A percentile compares a stretch with the other conserved stretches of the same genome.
phyloP scores from a whole-genome alignment of 2,113 vertebrate genomes.

The Megaceryle torquata region DNA sequence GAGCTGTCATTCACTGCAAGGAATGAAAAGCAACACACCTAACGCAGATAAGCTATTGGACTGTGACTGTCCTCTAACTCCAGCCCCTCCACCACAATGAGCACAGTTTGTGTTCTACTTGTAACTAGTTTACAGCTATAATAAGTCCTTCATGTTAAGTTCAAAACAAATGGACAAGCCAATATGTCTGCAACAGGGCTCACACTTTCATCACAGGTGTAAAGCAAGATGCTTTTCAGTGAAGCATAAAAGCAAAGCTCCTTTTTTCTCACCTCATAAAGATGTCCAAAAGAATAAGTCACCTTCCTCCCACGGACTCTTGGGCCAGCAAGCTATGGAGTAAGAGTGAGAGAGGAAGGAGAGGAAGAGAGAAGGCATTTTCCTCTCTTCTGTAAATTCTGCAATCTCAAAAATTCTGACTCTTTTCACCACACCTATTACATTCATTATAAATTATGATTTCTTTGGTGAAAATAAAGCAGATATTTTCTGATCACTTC shows the following conservation, averaged over 20 bases:
- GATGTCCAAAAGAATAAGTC: not conserved
- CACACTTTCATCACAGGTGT: not conserved
- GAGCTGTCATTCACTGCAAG: not conserved
- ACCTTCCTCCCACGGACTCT: not conserved
- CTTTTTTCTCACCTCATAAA: not conserved
- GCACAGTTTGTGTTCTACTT: not conserved
- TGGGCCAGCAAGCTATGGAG: not conserved
- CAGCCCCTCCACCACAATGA: not conserved
- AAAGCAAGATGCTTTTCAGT: not conserved
- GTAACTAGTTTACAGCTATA: not conserved
- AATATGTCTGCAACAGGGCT: not conserved
- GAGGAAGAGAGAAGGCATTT: not conserved
- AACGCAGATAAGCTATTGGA: not conserved
- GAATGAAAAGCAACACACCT: not conserved
- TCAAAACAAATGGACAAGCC: not conserved
- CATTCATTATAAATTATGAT: not conserved
- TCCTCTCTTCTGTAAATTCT: not conserved
- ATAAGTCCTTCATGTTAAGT: not conserved
- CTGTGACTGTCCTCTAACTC: not conserved
- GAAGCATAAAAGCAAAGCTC: not conserved
- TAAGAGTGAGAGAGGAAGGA: not conserved
- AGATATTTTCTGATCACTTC: not conserved
- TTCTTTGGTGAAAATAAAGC: not conserved
- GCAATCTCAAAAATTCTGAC: not conserved
- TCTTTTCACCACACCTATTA: not conserved